These are phyloP conservation scores for Eupsilia transversa DNA, from an alignment of 2,888 invertebrate species.

Conservation along the genomic window DNA sequence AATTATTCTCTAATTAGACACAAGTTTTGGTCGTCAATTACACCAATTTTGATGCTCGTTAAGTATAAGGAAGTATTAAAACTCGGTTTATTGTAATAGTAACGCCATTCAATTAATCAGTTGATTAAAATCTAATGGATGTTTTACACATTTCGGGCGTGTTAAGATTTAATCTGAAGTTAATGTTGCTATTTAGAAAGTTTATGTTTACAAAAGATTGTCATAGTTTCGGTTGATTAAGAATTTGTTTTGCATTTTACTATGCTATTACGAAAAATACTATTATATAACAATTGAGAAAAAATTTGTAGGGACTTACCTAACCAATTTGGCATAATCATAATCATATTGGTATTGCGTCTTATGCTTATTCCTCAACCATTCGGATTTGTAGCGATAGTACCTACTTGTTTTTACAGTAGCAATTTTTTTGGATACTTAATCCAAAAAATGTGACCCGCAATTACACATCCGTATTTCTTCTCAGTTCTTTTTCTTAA, in stretches of 20 bases:
- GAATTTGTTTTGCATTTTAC: conserved; percentile 12
- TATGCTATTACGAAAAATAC: conserved; percentile 4
- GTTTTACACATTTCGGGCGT: conserved; percentile 50
- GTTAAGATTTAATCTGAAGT: conserved; percentile 51
- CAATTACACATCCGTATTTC: not conserved
- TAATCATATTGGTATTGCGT: conserved; percentile 3
- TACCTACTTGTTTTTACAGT: not conserved
- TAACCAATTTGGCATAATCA: not conserved
- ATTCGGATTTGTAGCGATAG: not conserved
- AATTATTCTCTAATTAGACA: conserved; percentile 59
- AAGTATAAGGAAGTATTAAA: conserved; percentile 55
- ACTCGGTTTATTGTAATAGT: conserved; percentile 29
- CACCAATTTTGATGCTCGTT: conserved; percentile 42
- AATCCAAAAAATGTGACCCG: not conserved
- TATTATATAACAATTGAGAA: conserved; percentile 2
- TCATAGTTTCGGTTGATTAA: conserved; percentile 25
- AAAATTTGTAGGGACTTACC: too few relatives aligned
- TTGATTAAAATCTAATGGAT: conserved; percentile 51
- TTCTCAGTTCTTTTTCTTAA: not conserved
- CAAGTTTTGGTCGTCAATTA: conserved; percentile 56
- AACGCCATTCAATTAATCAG: conserved; percentile 39
- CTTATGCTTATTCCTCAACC: not conserved
- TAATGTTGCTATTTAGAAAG: conserved; percentile 42
- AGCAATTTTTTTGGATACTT: not conserved
- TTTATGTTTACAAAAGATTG: conserved; percentile 31